Conservation (phyloP, 2,113 vertebrate genomes). For the Thalassoma bifasciatum region DNA sequence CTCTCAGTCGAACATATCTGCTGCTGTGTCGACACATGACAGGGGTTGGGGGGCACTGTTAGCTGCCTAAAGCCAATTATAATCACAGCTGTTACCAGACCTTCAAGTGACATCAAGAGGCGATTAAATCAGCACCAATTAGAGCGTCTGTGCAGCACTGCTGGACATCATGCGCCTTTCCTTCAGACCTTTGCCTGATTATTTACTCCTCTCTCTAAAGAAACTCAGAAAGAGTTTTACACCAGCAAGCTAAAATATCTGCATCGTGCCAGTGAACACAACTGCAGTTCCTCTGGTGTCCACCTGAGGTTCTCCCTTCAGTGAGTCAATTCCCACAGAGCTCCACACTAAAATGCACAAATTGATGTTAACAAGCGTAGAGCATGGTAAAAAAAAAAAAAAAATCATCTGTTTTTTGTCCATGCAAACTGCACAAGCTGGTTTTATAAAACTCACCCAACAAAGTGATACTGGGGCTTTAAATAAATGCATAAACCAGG, state of each 20-base stretch:
- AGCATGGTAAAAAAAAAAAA: too few species aligned
- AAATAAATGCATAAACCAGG: too few species aligned
- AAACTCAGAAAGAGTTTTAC: background rate
- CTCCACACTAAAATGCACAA: too few species aligned
- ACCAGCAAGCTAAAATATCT: too few species aligned
- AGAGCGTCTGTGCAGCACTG: background rate
- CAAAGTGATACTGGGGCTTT: too few species aligned
- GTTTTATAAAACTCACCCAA: too few species aligned
- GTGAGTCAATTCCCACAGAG: too few species aligned
- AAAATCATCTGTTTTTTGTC: too few species aligned
- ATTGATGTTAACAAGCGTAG: too few species aligned
- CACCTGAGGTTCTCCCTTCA: too few species aligned
- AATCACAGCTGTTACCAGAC: conserved; percentile 49
- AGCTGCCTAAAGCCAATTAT: conserved; percentile 51
- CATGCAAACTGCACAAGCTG: too few species aligned
- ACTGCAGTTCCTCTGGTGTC: background rate
- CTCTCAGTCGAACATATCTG: conserved; percentile 17
- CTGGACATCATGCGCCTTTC: background rate
- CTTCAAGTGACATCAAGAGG: background rate
- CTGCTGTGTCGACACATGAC: conserved; percentile 9
- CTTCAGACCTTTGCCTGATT: background rate
- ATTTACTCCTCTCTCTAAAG: background rate
- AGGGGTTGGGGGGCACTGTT: conserved; percentile 10
- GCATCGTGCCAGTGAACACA: background rate
- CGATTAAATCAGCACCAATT: background rate